A percentile compares a stretch with the other conserved stretches of the same genome.
Evolutionary conservation across 2,888 invertebrate genomes (phyloP).

Genomic region (Sussaba pulchella): DNA sequence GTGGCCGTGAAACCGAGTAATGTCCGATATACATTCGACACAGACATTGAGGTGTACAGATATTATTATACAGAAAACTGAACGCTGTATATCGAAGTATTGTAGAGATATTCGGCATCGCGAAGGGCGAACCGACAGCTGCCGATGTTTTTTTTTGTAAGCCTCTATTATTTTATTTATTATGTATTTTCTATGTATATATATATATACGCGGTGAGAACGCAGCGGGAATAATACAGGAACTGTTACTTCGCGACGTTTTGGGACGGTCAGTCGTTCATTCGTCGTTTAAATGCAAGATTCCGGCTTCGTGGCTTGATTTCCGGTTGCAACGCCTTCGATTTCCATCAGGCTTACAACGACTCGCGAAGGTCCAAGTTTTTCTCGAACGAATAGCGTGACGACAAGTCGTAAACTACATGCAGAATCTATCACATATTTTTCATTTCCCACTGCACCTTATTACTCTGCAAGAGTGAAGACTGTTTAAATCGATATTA

Average conservation of each 20-base stretch:
- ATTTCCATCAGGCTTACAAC: neutral
- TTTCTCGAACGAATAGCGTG: no score
- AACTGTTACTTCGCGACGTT: neutral
- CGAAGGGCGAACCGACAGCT: slow-evolving; percentile 29
- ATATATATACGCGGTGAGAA: neutral
- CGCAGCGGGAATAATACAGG: neutral
- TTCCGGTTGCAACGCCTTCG: no score
- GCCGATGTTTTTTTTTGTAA: slow-evolving; percentile 26
- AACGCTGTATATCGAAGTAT: neutral
- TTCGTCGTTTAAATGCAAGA: neutral
- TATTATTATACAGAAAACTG: slow-evolving; percentile 4
- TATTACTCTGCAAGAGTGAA: no score
- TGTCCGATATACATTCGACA: slow-evolving; percentile 23
- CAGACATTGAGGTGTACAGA: neutral
- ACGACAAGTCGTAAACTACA: no score
- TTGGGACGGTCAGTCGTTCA: neutral
- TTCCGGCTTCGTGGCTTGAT: no score
- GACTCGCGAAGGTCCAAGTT: no score
- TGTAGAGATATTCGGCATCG: slow-evolving; percentile 3
- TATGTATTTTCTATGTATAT: neutral
- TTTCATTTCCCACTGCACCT: no score
- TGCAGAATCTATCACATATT: no score
- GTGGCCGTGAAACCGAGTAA: slow-evolving; percentile 58
- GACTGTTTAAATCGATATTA: no score
- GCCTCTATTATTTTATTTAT: neutral